Conservation (phyloP, 2,113 vertebrate genomes). For the Indicator maculatus region DNA sequence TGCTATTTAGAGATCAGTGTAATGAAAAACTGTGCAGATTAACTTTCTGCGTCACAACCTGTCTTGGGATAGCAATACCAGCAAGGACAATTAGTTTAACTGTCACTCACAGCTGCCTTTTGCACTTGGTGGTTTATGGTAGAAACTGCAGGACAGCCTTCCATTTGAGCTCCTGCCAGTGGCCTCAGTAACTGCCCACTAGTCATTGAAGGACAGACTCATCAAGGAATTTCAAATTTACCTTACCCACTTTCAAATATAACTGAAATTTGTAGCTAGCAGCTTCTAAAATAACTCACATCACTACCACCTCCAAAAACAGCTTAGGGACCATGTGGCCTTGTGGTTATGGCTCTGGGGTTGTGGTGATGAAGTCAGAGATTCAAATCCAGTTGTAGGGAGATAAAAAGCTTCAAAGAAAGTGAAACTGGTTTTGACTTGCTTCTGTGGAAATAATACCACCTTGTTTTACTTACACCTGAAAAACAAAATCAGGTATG, state of each 20-base stretch:
- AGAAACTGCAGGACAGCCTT: not conserved
- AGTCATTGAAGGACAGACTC: not conserved
- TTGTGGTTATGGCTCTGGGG: conserved; percentile 70
- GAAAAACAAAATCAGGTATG: not conserved
- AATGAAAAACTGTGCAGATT: conserved; percentile 7
- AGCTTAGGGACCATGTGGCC: conserved; percentile 50
- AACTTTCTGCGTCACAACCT: not conserved
- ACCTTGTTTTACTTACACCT: not conserved
- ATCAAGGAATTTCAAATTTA: conserved; percentile 6
- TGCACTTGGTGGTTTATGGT: conserved; percentile 23
- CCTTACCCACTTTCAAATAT: conserved; percentile 14
- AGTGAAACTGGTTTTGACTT: conserved; percentile 37
- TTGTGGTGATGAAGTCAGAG: conserved; percentile 69
- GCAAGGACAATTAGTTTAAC: not conserved
- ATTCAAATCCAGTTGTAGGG: conserved; percentile 57
- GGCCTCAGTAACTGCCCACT: conserved; percentile 28
- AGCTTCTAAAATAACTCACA: conserved; percentile 67
- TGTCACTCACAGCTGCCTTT: not conserved
- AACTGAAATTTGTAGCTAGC: conserved; percentile 67
- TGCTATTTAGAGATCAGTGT: not conserved
- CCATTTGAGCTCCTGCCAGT: not conserved
- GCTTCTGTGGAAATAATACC: conserved; percentile 43
- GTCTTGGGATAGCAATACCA: not conserved
- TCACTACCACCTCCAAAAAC: conserved; percentile 52
- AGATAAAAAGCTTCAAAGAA: conserved; percentile 71